Evolutionary conservation across 2,113 vertebrate genomes (phyloP).

Genomic region (Trogon melanurus): DNA sequence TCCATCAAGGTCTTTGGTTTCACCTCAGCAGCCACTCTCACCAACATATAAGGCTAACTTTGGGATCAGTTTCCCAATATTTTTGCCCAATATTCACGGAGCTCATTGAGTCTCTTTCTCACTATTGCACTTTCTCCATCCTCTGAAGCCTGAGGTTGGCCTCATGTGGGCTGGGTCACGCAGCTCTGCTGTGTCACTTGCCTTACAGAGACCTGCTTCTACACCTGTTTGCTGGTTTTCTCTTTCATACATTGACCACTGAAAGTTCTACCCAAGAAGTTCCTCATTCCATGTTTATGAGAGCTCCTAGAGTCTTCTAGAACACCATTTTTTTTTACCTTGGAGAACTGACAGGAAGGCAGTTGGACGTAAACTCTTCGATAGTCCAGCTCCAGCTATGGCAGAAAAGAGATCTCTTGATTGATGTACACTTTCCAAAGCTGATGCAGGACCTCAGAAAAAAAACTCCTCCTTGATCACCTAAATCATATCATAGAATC

Average conservation of each 20-base stretch:
- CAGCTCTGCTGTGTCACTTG: not conserved
- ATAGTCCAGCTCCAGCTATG: not conserved
- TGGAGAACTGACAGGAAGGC: not conserved
- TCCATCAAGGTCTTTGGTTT: not conserved
- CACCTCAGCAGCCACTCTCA: not conserved
- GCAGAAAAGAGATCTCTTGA: not conserved
- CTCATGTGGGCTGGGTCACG: fast-evolving
- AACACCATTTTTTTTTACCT: not conserved
- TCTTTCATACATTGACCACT: not conserved
- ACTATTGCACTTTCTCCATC: not conserved
- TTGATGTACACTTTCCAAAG: not conserved
- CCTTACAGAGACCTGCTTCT: not conserved
- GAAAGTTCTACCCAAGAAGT: not conserved
- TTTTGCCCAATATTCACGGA: not conserved
- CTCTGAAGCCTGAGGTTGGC: not conserved
- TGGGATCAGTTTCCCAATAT: not conserved
- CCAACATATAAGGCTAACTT: not conserved
- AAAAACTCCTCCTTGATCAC: not conserved
- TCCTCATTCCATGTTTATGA: not conserved
- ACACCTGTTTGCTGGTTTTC: not conserved
- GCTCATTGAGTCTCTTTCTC: not conserved
- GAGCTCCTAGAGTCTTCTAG: not conserved
- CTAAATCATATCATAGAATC: not conserved
- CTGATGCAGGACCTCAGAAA: not conserved
- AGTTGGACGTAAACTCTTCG: not conserved